Conservation (phyloP, 2,113 vertebrate genomes). For the Halcyon malimbica region DNA sequence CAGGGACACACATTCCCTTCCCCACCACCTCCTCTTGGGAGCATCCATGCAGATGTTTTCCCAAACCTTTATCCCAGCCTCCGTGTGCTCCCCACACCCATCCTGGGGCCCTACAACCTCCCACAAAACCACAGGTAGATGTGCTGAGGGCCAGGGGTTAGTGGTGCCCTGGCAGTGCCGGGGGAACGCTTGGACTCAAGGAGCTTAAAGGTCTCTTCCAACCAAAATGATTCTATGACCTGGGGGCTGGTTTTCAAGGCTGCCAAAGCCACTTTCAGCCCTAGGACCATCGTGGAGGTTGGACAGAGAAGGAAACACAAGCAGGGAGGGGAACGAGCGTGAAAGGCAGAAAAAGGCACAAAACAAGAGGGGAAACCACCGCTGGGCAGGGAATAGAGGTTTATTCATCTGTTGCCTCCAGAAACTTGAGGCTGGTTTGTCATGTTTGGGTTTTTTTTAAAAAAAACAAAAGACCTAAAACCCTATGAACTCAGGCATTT, state of each 20-base stretch:
- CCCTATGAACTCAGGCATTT: conserved; percentile 7
- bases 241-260: neutral
- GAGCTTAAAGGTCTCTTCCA: neutral
- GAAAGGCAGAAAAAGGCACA: neutral
- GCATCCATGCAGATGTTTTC: accelerated
- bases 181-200: neutral
- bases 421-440: neutral
- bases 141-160: neutral
- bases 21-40: neutral
- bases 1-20: no score
- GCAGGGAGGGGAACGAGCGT: neutral
- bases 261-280: neutral
- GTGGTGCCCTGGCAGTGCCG: neutral
- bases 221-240: neutral
- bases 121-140: accelerated
- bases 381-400: conserved; percentile 41
- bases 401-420: conserved; percentile 27
- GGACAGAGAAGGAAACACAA: neutral
- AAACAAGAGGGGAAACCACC: conserved; percentile 26
- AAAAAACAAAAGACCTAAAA: neutral
- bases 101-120: neutral
- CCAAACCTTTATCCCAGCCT: neutral
- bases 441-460: neutral
- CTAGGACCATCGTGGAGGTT: neutral
- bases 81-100: neutral